Evolutionary conservation across 2,797 vertebrate species (phyloP).

Genomic region (Gallinago nigripennis): DNA sequence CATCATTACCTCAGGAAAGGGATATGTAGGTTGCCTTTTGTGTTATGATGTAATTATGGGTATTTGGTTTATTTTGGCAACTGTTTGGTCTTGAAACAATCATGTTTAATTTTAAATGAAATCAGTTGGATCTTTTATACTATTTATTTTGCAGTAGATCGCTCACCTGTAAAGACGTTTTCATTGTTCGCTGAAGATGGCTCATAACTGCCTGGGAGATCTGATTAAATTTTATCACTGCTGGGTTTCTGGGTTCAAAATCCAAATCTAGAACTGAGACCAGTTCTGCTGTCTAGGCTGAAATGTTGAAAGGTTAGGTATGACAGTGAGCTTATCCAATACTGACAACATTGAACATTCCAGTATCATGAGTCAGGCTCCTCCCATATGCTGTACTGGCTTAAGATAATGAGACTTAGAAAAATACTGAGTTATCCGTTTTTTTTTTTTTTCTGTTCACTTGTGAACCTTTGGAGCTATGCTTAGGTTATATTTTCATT

Average conservation of each 20-base stretch:
- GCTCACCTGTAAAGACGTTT: background rate
- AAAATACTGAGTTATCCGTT: background rate
- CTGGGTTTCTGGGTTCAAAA: background rate
- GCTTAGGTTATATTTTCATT: background rate
- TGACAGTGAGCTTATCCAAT: background rate
- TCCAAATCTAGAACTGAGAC: background rate
- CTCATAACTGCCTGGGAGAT: background rate
- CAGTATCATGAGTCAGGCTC: background rate
- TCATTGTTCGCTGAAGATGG: background rate
- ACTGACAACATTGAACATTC: conserved; percentile 8
- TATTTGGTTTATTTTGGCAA: background rate
- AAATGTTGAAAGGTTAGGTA: background rate
- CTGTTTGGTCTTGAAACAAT: background rate
- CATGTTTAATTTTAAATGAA: background rate
- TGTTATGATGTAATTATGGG: background rate
- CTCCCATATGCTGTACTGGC: background rate
- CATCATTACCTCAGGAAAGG: background rate
- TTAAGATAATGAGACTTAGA: background rate
- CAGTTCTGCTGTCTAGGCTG: background rate
- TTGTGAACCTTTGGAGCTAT: background rate
- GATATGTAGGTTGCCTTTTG: background rate
- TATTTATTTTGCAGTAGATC: background rate
- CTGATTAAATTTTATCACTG: background rate
- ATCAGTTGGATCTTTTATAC: background rate
- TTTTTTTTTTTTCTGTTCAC: background rate